These are phyloP conservation scores for Erythrolamprus reginae DNA, from an alignment of 2,113 vertebrate genomes.

Conservation along the genomic window DNA sequence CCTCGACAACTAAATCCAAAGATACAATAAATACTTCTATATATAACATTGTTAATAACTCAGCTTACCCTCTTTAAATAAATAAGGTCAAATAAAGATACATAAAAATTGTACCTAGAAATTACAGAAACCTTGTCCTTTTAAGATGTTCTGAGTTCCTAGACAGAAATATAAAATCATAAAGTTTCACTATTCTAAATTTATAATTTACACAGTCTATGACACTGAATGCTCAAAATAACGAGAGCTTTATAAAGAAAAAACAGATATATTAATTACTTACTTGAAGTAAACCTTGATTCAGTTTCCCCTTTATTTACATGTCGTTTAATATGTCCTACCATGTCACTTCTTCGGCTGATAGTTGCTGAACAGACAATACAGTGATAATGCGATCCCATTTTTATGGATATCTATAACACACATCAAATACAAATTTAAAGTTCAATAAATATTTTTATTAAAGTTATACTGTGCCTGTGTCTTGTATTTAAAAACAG, in stretches of 20 bases:
- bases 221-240: rapidly evolving
- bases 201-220: not conserved
- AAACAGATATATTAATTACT: not conserved
- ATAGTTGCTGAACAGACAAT: conserved; percentile 93
- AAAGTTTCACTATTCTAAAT: not conserved
- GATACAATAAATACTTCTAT: not conserved
- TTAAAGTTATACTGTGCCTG: not conserved
- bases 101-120: not conserved
- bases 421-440: not conserved
- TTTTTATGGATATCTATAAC: conserved; percentile 72
- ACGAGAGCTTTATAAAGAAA: not conserved
- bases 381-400: conserved; percentile 93
- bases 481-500: not conserved
- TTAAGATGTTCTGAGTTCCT: not conserved
- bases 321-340: conserved; percentile 90
- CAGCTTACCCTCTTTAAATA: not conserved
- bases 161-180: not conserved
- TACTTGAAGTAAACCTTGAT: conserved; percentile 77
- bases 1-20: not conserved
- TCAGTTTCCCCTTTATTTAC: conserved; percentile 92
- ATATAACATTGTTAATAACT: not conserved
- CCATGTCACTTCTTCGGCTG: conserved; percentile 88
- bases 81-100: not conserved
- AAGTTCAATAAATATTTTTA: not conserved
- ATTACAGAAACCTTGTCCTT: not conserved